These are phyloP conservation scores for Sitta europaea DNA, from an alignment of 2,113 vertebrate genomes.

Conservation along the genomic window DNA sequence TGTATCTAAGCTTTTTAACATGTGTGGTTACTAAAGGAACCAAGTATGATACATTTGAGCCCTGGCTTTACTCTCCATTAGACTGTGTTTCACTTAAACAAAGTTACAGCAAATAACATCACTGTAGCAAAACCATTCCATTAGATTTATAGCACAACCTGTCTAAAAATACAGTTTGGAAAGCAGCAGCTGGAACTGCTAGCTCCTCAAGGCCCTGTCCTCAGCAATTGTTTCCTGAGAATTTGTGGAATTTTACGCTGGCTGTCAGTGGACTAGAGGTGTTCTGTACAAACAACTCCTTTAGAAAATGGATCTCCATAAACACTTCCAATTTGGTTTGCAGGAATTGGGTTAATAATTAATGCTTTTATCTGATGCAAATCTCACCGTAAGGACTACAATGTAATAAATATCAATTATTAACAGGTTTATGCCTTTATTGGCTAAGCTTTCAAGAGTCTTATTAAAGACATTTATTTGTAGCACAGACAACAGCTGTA, in stretches of 20 bases:
- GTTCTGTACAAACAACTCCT: background rate
- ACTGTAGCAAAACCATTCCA: background rate
- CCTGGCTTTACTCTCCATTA: background rate
- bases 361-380: background rate
- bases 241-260: background rate
- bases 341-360: background rate
- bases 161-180: background rate
- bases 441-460: background rate
- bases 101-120: background rate
- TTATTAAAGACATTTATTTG: slow-evolving; percentile 56
- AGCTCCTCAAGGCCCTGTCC: background rate
- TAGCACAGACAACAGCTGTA: background rate
- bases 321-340: background rate
- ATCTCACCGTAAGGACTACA: background rate
- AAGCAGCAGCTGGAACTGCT: background rate
- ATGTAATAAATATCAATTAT: slow-evolving; percentile 11
- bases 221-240: background rate
- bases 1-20: background rate
- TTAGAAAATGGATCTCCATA: background rate
- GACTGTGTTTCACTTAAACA: background rate
- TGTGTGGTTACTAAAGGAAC: background rate
- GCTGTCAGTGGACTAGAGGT: background rate
- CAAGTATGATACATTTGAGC: background rate
- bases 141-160: background rate
- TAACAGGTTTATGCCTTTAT: slow-evolving; percentile 11